Percentiles rank a stretch among this genome's conserved stretches.
Conservation (phyloP, 2,113 vertebrate genomes). For the Odontophorus gujanensis region DNA sequence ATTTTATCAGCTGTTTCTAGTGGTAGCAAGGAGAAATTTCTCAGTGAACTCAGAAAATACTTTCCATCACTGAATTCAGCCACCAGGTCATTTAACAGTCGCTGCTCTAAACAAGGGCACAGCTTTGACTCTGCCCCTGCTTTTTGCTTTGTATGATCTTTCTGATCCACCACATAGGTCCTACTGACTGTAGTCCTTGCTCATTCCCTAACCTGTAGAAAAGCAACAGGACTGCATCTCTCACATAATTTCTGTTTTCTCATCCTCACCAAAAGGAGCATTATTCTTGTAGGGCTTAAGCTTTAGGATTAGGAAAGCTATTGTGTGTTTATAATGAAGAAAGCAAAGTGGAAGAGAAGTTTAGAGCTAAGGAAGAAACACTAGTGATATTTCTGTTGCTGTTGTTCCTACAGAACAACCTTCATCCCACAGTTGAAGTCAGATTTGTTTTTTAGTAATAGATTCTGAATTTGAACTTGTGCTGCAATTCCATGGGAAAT, state of each 20-base stretch:
- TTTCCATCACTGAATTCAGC: slow-evolving; percentile 36
- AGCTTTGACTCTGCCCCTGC: neutral
- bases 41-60: slow-evolving; percentile 12
- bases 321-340: neutral
- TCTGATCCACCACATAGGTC: neutral
- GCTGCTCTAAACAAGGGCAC: neutral
- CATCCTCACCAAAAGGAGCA: neutral
- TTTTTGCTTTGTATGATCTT: neutral
- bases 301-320: neutral
- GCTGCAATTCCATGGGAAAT: neutral
- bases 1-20: slow-evolving; percentile 22
- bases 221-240: neutral
- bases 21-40: neutral
- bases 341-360: neutral
- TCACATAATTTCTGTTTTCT: neutral
- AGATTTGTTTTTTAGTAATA: neutral
- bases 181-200: neutral
- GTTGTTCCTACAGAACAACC: neutral
- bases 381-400: neutral
- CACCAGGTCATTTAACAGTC: neutral
- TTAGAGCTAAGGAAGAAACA: neutral
- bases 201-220: neutral
- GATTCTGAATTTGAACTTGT: neutral
- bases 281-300: neutral
- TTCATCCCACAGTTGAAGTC: neutral